phyloP scores from a whole-genome alignment of 1,140 invertebrate species.

The Whitmania pigra region DNA sequence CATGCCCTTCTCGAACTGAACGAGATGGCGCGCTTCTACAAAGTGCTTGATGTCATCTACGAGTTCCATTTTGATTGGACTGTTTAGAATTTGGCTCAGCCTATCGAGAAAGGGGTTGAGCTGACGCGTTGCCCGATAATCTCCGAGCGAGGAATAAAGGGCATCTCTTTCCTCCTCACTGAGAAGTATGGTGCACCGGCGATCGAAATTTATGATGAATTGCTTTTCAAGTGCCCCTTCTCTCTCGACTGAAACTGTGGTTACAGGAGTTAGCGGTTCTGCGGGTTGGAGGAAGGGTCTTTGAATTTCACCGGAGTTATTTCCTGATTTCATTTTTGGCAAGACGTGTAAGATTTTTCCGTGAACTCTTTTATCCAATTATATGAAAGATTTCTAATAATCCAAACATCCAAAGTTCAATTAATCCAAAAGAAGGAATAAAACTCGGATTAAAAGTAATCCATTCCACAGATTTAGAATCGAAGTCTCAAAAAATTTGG shows the following conservation, averaged over 20 bases:
- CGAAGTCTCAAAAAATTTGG: too few species aligned
- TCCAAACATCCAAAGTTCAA: too few species aligned
- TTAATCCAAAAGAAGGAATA: too few species aligned
- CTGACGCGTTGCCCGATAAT: not conserved
- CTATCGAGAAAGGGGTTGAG: not conserved
- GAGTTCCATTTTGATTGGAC: constrained; percentile 13
- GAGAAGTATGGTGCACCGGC: not conserved
- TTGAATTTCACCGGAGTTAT: too few species aligned
- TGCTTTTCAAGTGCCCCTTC: not conserved
- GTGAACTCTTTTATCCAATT: too few species aligned
- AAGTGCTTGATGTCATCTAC: constrained; percentile 6
- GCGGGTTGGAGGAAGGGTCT: not conserved
- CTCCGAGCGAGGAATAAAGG: not conserved
- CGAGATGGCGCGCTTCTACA: not conserved
- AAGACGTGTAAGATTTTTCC: too few species aligned
- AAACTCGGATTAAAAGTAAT: too few species aligned
- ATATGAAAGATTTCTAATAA: too few species aligned
- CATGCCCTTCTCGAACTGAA: not conserved
- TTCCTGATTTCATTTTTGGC: too few species aligned
- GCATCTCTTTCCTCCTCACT: not conserved
- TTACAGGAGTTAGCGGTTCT: not conserved
- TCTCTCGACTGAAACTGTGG: not conserved
- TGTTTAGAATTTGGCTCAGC: constrained; percentile 11
- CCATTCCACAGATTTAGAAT: too few species aligned
- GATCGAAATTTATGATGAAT: constrained; percentile 5